Evolutionary conservation across 1,140 invertebrate species (phyloP).

Genomic region (Drosophila rhopaloa): DNA sequence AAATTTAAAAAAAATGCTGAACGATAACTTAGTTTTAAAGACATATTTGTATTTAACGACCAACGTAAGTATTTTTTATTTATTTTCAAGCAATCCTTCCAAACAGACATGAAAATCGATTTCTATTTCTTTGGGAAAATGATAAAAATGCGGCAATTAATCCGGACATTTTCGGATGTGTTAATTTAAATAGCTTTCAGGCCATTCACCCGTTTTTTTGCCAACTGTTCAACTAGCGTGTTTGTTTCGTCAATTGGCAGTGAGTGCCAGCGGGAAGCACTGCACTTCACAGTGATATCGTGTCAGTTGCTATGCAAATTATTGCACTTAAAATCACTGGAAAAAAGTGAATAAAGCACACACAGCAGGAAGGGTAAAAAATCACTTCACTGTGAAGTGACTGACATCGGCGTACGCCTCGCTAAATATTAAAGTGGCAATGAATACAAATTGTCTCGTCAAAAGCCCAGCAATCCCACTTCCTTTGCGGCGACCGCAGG

Average conservation of each 20-base stretch:
- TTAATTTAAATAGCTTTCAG: constrained; percentile 33
- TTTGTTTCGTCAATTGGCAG: constrained; percentile 43
- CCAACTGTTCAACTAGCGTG: constrained; percentile 2
- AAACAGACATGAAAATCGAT: constrained; percentile 7
- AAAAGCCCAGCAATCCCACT: constrained; percentile 31
- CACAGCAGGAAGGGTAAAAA: not conserved
- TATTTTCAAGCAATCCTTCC: not conserved
- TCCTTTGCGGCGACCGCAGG: constrained; percentile 23
- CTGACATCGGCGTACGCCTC: constrained; percentile 47
- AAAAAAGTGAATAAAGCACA: not conserved
- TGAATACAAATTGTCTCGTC: constrained; percentile 66
- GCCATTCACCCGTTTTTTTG: constrained; percentile 17
- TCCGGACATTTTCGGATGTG: constrained; percentile 24
- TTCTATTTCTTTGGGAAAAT: constrained; percentile 1
- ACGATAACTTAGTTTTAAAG: not conserved
- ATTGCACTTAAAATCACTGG: constrained; percentile 39
- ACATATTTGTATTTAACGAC: not conserved
- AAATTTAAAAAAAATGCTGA: not conserved
- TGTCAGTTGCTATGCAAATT: constrained; percentile 59
- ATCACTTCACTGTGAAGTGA: constrained; percentile 29
- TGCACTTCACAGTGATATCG: constrained; percentile 41
- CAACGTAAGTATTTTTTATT: not conserved
- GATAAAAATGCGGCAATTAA: constrained; percentile 28
- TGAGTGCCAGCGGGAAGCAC: constrained; percentile 24
- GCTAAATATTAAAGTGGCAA: constrained; percentile 68